Evolutionary conservation across 2,797 vertebrate genomes (phyloP).

Genomic region (Alectoris magna): DNA sequence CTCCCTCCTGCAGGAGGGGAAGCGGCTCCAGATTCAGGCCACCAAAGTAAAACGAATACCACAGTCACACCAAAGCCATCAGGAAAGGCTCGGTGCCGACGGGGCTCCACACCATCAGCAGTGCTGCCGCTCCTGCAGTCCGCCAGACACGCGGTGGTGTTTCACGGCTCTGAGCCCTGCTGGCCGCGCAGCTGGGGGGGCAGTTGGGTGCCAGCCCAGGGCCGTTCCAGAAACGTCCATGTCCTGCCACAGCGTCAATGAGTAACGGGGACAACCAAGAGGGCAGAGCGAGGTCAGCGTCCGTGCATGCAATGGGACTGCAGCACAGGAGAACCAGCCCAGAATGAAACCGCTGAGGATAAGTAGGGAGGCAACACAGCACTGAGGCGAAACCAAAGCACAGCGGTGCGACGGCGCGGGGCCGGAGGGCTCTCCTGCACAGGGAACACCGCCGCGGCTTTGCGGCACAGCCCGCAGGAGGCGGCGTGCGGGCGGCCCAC

Average conservation of each 20-base stretch:
- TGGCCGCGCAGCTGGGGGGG: not conserved
- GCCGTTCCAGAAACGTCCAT: not conserved
- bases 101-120: too few relatives aligned
- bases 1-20: not conserved
- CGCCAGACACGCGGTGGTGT: too few relatives aligned
- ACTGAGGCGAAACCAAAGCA: too few relatives aligned
- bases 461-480: too few relatives aligned
- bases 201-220: not conserved
- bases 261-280: fast-evolving
- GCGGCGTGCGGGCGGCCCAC: too few relatives aligned
- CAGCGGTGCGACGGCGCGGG: too few relatives aligned
- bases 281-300: not conserved
- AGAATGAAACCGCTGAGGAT: not conserved
- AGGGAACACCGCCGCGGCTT: too few relatives aligned
- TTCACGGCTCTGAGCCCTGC: not conserved
- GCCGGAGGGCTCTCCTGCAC: too few relatives aligned
- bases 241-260: fast-evolving
- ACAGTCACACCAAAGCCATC: fast-evolving
- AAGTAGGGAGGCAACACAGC: not conserved
- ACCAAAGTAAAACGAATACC: not conserved
- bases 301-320: too few relatives aligned
- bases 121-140: not conserved
- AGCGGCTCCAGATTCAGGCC: not conserved
- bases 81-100: not conserved
- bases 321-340: not conserved